phyloP scores from a whole-genome alignment of 2,888 invertebrate genomes.

The Smittia aterrima region DNA sequence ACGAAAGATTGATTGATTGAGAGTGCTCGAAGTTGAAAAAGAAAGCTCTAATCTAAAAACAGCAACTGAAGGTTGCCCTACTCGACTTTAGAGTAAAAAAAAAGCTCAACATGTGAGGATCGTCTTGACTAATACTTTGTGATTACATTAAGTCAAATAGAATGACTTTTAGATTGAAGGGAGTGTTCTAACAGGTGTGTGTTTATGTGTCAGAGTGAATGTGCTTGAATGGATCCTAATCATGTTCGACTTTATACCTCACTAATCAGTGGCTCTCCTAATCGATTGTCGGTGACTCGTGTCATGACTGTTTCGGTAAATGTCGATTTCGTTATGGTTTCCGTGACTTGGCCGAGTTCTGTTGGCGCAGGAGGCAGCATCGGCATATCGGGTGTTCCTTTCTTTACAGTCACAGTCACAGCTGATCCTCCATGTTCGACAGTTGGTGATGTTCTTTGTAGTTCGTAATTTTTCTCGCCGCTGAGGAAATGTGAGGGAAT shows the following conservation, averaged over 20 bases:
- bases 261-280: slow-evolving; percentile 79
- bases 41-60: background rate
- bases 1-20: background rate
- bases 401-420: slow-evolving; percentile 84
- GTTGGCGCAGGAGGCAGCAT: slow-evolving; percentile 80
- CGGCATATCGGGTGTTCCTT: slow-evolving; percentile 66
- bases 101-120: background rate
- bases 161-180: background rate
- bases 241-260: slow-evolving; percentile 68
- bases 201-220: background rate
- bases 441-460: slow-evolving; percentile 46
- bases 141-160: background rate
- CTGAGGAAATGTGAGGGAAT: slow-evolving; percentile 87
- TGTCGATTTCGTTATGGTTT: slow-evolving; percentile 93
- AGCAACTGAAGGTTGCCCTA: background rate
- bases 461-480: slow-evolving; percentile 56
- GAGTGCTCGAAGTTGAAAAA: background rate
- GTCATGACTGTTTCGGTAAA: slow-evolving; percentile 94
- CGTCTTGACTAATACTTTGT: too few species aligned
- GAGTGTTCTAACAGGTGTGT: slow-evolving; percentile 5
- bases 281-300: slow-evolving; percentile 87
- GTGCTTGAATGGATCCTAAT: background rate
- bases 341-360: slow-evolving; percentile 82
- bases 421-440: slow-evolving; percentile 53
- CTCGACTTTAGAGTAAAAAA: background rate